Evolutionary conservation across 2,888 invertebrate species (phyloP), one percentile per base, ranked within the genome.

Genomic region (Tubulanus polymorphus): DNA sequence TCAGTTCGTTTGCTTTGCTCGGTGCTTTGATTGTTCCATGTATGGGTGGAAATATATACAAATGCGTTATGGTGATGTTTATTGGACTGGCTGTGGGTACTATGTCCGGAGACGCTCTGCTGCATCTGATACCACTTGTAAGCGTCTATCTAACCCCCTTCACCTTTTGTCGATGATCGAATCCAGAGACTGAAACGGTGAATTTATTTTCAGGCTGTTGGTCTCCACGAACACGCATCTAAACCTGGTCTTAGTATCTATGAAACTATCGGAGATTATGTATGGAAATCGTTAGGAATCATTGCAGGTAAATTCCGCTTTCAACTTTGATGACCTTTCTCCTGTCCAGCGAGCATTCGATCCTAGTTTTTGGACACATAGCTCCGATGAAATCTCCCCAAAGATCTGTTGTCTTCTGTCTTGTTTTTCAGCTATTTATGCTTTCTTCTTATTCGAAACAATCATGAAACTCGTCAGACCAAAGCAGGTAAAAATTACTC

Each of bases 121-220:
- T 82, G 2, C 82, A 82, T 67, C 72, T 82, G 0, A 68, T 82
- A 48, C 82, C 82, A 3, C 65, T 75, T 69, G 81, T 81, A 65
- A 53, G 65, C 41, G 8, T 27, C n/a, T 10, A 32, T n/a, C 35
- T n/a, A 32, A n/a, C n/a, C n/a, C n/a, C n/a, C n/a, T n/a, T n/a
- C n/a, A n/a, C n/a, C n/a, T n/a, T n/a, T n/a, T n/a, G n/a, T n/a
- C n/a, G n/a, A n/a, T n/a, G n/a, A n/a, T n/a, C n/a, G n/a, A n/a
- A n/a, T n/a, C n/a, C n/a, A n/a, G n/a, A 35, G 12, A 52, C 26
- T n/a, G 25, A 2, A 30, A 29, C 8, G 23, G 3, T 18, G 41
- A 25, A 10, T 53, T 8, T 49, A 8, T 28, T 55, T 57, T 10
- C 46, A 67, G 65, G 66, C 66, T 0, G 50, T 66, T 37, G 66